A percentile compares a stretch with the other conserved stretches of the same genome.
phyloP scores from a whole-genome alignment of 2,888 invertebrate genomes.

The Pemphredon lugubris region DNA sequence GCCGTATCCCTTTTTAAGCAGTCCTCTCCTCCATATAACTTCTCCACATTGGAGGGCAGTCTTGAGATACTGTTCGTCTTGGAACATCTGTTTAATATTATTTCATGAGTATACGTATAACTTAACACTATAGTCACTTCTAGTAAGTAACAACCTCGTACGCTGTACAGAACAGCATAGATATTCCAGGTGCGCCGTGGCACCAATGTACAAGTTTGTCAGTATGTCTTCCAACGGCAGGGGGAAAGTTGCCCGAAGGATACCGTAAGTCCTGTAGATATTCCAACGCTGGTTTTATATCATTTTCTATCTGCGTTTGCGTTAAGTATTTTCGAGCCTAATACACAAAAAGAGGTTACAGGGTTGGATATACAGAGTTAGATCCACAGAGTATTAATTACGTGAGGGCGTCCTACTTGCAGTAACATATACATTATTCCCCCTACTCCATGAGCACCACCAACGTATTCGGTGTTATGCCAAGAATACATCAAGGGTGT shows the following conservation, averaged over 20 bases:
- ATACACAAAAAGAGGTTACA: too few species aligned
- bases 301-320: slow-evolving; percentile 83
- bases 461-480: slow-evolving; percentile 93
- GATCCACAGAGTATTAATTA: neutral
- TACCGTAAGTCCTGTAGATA: slow-evolving; percentile 84
- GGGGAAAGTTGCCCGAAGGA: slow-evolving; percentile 88
- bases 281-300: slow-evolving; percentile 86
- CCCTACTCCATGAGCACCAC: slow-evolving; percentile 94
- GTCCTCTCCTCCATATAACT: slow-evolving; percentile 90
- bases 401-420: slow-evolving; percentile 82
- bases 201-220: slow-evolving; percentile 96
- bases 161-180: slow-evolving; percentile 87
- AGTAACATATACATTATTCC: slow-evolving; percentile 93
- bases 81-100: slow-evolving; percentile 84
- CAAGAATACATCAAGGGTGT: slow-evolving; percentile 91
- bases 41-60: slow-evolving; percentile 88
- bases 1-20: slow-evolving; percentile 92
- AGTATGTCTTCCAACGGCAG: slow-evolving; percentile 86
- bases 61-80: slow-evolving; percentile 86
- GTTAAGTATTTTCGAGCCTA: slow-evolving; percentile 84
- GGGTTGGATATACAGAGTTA: slow-evolving; percentile 10
- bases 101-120: slow-evolving; percentile 10
- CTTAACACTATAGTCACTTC: neutral
- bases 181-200: slow-evolving; percentile 95
- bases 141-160: slow-evolving; percentile 83